Base-by-base conservation (phyloP, 2,113 vertebrate genomes). In the Neodontobutis hainanensis region DNA sequence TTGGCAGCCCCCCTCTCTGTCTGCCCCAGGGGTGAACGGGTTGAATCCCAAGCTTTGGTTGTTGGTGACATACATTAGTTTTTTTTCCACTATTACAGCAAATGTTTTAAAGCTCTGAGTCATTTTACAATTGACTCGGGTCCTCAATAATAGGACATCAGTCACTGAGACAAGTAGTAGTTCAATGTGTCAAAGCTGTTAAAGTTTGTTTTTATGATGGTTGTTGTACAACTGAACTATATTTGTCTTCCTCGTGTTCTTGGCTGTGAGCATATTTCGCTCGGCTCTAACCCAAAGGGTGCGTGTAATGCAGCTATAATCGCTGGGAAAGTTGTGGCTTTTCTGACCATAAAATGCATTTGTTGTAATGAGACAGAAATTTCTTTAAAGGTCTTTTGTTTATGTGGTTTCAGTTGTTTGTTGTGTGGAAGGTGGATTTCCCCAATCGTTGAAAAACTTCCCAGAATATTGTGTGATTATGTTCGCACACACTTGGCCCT, bases 341-440 rank as follows among this genome's bases (percentile, higher is more conserved):
- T 66, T 73, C 68, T 47, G n/a, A 50, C 73, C 68, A 69, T 82
- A 50, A 87, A 85, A 82, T 70, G 16, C 53, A 68, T 85, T 80
- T 77, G 38, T 65, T 73, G 61, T 84, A 68, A 85, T 82, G 73
- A 77, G 71, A 70, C 59, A 65, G 65, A 70, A 44, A 73, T 36
- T 62, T 77, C 1, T 75, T 67, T 75, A 43, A 68, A 77, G 64
- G 43, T 67, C 70, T 80, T 87, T 84, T 81, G 78, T 85, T 85
- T 76, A 79, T 81, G 85, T 76, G 78, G 85, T 82, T 83, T 48
- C n/a, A 67, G 56, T 78, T 85, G 78, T 81, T 85, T 79, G 78
- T 73, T 77, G 69, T 73, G 69, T 81, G 74, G 73, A 86, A 76
- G 75, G 77, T 80, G 79, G 84, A 88, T 84, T 87, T 83, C 77